Evolutionary conservation across 2,113 vertebrate species (phyloP).

Genomic region (Taxidea taxus): DNA sequence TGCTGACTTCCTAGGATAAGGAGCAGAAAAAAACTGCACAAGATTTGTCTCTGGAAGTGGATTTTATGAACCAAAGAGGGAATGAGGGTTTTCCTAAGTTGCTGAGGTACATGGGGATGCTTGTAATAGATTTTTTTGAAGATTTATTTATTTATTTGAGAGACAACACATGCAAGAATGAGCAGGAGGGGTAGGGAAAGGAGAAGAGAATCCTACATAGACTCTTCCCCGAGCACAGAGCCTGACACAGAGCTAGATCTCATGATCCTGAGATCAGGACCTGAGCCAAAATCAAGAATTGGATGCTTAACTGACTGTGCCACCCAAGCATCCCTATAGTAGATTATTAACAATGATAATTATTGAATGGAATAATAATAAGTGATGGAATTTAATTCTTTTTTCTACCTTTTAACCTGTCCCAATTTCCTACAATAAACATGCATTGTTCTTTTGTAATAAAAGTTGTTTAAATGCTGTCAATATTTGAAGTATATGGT

Average conservation of each 20-base stretch:
- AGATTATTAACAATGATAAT: background rate
- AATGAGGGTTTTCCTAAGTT: background rate
- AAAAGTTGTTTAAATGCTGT: conserved; percentile 12
- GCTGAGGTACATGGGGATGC: background rate
- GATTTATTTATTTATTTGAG: background rate
- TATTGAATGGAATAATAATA: too few species aligned
- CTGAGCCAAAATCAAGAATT: background rate
- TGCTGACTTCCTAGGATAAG: background rate
- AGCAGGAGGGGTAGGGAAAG: background rate
- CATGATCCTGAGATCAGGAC: background rate
- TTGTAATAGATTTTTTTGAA: background rate
- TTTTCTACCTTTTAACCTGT: background rate
- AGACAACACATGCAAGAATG: background rate
- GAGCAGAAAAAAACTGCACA: background rate
- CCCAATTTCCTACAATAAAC: background rate
- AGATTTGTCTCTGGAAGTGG: background rate
- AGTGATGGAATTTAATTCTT: background rate
- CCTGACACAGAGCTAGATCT: background rate
- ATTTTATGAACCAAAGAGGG: background rate
- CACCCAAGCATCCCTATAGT: background rate
- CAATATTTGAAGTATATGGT: background rate
- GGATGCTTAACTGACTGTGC: background rate
- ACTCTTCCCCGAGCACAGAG: background rate
- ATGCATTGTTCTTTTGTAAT: background rate
- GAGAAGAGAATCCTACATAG: background rate